Conservation (phyloP, 1,140 invertebrate species). For the Melipona quadrifasciata region DNA sequence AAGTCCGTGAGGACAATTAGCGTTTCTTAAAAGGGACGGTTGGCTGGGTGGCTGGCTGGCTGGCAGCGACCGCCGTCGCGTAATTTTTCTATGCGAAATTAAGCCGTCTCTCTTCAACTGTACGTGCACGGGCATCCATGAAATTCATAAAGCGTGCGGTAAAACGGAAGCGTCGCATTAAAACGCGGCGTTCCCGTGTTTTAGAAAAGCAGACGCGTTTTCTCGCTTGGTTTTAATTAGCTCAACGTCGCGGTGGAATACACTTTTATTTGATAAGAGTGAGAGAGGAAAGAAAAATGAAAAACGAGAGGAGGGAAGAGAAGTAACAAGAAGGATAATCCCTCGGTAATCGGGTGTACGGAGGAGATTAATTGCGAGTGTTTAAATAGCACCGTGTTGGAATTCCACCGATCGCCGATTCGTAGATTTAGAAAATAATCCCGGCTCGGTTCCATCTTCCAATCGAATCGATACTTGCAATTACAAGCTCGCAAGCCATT, state of each 20-base stretch:
- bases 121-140: slow-evolving; percentile 40
- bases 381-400: neutral
- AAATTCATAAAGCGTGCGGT: slow-evolving; percentile 37
- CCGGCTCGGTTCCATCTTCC: no score
- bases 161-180: slow-evolving; percentile 37
- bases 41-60: neutral
- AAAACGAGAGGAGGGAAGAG: fast-evolving
- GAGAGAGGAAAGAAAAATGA: neutral
- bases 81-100: slow-evolving; percentile 41
- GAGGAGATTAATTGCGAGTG: neutral
- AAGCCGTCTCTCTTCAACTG: slow-evolving; percentile 24
- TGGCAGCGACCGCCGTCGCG: neutral
- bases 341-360: neutral
- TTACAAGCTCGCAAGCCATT: no score
- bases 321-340: neutral
- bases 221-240: slow-evolving; percentile 34
- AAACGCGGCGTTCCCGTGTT: slow-evolving; percentile 12
- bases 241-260: neutral
- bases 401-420: neutral
- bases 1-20: slow-evolving; percentile 7
- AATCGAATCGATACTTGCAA: no score
- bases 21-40: neutral
- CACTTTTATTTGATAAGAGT: neutral
- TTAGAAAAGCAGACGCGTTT: slow-evolving; percentile 16
- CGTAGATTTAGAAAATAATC: no score